Percentiles rank a stretch among this genome's conserved stretches.
Conservation (phyloP, 2,888 invertebrate genomes). For the Acleris holmiana region DNA sequence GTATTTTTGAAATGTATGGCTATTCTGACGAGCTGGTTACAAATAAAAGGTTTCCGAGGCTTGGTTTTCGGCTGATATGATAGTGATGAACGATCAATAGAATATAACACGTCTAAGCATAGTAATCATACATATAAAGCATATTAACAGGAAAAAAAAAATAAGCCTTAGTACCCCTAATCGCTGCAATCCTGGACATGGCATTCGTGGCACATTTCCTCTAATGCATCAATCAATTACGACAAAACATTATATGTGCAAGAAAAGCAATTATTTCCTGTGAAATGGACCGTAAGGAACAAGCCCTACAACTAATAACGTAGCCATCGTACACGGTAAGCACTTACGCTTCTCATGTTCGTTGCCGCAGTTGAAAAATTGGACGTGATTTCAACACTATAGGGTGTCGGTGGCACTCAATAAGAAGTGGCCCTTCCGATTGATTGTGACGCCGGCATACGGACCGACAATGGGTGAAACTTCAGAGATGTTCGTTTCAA, state of each 20-base stretch:
- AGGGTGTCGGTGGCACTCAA: too few species aligned
- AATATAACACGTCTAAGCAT: too few species aligned
- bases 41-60: too few species aligned
- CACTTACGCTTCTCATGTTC: slow-evolving; percentile 49
- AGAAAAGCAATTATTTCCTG: slow-evolving; percentile 50
- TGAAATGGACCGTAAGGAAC: slow-evolving; percentile 59
- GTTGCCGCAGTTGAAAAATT: too few species aligned
- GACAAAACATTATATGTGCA: slow-evolving; percentile 58
- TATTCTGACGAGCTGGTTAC: too few species aligned
- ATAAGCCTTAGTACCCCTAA: too few species aligned
- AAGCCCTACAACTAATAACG: slow-evolving; percentile 57
- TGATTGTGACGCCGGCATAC: slow-evolving; percentile 51
- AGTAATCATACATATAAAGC: too few species aligned
- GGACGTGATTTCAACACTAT: too few species aligned
- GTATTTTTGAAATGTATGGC: too few species aligned
- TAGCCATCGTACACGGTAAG: slow-evolving; percentile 54
- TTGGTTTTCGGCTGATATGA: too few species aligned
- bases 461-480: slow-evolving; percentile 15
- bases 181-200: not conserved
- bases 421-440: slow-evolving; percentile 51
- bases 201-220: not conserved
- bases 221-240: slow-evolving; percentile 30
- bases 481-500: not conserved
- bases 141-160: too few species aligned
- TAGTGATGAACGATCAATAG: too few species aligned